These are phyloP conservation scores for Oscheius sp. DNA, from an alignment of 2,888 invertebrate genomes.

Conservation along the genomic window DNA sequence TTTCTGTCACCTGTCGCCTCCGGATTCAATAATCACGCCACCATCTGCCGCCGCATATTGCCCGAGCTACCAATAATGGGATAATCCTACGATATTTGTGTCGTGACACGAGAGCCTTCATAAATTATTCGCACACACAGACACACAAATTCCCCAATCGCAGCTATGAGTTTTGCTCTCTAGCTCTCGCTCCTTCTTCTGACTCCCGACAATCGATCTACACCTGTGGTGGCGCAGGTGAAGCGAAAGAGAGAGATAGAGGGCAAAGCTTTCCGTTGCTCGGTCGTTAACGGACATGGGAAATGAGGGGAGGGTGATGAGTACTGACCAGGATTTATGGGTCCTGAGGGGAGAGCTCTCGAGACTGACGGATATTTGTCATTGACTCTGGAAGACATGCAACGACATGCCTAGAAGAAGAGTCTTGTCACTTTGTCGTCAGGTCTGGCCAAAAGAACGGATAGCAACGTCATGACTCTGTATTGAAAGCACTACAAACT, in stretches of 20 bases:
- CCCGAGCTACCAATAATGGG: slow-evolving; percentile 18
- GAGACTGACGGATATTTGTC: too few species aligned
- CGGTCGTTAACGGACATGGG: background rate
- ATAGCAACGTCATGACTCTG: too few species aligned
- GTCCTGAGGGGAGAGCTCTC: background rate
- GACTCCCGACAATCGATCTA: slow-evolving; percentile 27
- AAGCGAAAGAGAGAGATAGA: background rate
- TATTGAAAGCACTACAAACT: too few species aligned
- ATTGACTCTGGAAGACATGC: too few species aligned
- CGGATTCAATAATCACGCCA: background rate
- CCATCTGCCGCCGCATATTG: slow-evolving; percentile 13
- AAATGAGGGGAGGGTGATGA: slow-evolving; percentile 24
- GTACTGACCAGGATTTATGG: slow-evolving; percentile 7
- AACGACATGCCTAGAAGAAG: too few species aligned
- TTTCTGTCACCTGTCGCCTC: too few species aligned
- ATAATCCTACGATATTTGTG: slow-evolving; percentile 29
- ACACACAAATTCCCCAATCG: slow-evolving; percentile 4
- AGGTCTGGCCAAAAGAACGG: too few species aligned
- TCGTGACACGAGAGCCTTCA: slow-evolving; percentile 13
- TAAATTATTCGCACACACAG: slow-evolving; percentile 19
- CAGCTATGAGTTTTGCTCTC: background rate
- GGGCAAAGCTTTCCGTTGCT: background rate
- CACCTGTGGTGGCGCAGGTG: slow-evolving; percentile 26
- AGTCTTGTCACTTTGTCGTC: too few species aligned
- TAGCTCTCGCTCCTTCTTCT: background rate